Percentiles rank a stretch among this genome's conserved stretches.
These are phyloP conservation scores for Trimorus sp. DNA, from an alignment of 2,888 invertebrate species.

Conservation along the genomic window DNA sequence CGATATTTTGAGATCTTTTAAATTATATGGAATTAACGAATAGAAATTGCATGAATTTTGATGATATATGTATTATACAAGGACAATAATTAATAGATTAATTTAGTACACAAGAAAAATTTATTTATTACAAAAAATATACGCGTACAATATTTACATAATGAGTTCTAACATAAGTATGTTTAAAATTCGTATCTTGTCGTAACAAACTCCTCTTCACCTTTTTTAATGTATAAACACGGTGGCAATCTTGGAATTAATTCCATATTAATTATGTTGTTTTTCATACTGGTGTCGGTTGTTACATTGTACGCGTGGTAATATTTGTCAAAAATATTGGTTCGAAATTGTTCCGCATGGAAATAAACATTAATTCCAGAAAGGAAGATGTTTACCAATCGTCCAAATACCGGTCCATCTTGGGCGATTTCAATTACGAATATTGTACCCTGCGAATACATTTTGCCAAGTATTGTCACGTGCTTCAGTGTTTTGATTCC, in stretches of 20 bases:
- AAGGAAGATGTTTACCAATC: constrained; percentile 21
- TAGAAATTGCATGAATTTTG: too few species aligned
- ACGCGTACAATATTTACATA: too few species aligned
- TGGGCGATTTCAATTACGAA: constrained; percentile 21
- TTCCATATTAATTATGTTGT: constrained; percentile 11
- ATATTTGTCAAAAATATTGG: constrained; percentile 25
- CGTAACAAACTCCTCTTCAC: background rate
- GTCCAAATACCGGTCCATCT: constrained; percentile 28
- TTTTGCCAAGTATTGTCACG: constrained; percentile 12
- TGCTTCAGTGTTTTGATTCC: too few species aligned
- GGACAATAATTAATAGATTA: too few species aligned
- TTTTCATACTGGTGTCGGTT: background rate
- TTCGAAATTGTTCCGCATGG: constrained; percentile 6
- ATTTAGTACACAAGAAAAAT: too few species aligned
- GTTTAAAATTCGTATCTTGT: background rate
- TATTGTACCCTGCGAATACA: constrained; percentile 14
- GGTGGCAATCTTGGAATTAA: constrained; percentile 11
- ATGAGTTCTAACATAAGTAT: too few species aligned
- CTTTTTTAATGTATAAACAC: background rate
- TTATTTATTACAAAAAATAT: too few species aligned
- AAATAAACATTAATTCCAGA: constrained; percentile 13
- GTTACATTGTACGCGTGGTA: constrained; percentile 28
- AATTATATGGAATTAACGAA: too few species aligned
- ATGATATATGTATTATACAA: too few species aligned
- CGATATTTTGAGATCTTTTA: too few species aligned